These are phyloP conservation scores for Capitulum mitella DNA, from an alignment of 2,888 invertebrate genomes.

Conservation along the genomic window DNA sequence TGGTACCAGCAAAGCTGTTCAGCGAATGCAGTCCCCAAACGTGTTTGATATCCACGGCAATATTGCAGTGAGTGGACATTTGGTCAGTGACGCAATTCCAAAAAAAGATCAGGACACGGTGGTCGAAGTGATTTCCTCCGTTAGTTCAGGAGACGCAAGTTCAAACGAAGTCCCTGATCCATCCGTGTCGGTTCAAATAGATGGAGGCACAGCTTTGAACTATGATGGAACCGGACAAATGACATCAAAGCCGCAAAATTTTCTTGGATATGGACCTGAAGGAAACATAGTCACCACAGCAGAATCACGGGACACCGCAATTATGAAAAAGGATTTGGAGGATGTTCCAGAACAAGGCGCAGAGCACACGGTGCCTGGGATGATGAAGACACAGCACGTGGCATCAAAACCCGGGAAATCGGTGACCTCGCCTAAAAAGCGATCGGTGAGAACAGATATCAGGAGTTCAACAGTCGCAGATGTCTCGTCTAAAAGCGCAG, in stretches of 20 bases:
- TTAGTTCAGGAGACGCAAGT: neutral
- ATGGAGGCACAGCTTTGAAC: neutral
- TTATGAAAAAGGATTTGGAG: neutral
- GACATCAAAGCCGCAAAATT: neutral
- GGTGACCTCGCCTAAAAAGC: no score
- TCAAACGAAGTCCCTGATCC: neutral
- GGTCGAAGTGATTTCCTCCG: neutral
- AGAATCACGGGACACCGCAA: neutral
- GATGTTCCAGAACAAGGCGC: neutral
- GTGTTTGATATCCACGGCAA: neutral
- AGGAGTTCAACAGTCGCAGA: no score
- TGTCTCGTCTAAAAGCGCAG: no score
- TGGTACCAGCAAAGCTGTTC: neutral
- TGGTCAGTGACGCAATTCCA: neutral
- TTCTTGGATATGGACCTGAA: neutral
- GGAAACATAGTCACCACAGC: neutral
- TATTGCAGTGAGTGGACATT: neutral
- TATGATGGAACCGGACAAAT: neutral
- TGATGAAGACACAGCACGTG: no score
- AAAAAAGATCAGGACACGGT: neutral
- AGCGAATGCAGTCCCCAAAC: neutral
- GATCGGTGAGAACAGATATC: no score
- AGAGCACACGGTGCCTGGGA: no score
- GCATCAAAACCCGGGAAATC: no score
- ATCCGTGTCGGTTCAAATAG: neutral